Evolutionary conservation across 30 jellyfish, hydroid and myxozoan genomes (phyloP).

Genomic region (Turritopsis dohrnii): DNA sequence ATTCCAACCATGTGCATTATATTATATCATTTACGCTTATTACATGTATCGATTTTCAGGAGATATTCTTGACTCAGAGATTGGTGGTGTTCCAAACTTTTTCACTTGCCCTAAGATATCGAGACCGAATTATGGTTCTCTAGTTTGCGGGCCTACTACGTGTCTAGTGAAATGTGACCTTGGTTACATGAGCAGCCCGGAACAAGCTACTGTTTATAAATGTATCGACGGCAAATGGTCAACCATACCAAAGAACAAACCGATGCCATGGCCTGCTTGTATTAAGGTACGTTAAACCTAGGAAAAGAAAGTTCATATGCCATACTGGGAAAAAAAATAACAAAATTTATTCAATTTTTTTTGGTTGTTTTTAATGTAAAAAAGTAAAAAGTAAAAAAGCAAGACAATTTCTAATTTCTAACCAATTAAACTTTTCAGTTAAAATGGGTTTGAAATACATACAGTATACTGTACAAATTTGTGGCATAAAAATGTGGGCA

Average conservation of each 20-base stretch:
- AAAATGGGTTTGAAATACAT: too few species aligned
- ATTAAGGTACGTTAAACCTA: neutral
- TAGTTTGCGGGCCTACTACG: neutral
- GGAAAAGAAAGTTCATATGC: neutral
- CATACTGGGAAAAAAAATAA: too few species aligned
- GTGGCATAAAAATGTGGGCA: too few species aligned
- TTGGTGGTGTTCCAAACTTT: neutral
- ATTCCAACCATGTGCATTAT: too few species aligned
- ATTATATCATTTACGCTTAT: neutral
- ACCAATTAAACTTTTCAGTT: too few species aligned
- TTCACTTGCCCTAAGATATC: neutral
- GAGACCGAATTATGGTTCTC: neutral
- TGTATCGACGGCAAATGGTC: constrained; percentile 1
- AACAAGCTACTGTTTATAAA: constrained; percentile 4
- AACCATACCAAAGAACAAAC: constrained; percentile 15
- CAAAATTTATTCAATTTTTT: neutral
- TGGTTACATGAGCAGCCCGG: neutral
- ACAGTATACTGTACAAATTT: too few species aligned
- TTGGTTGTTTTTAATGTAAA: neutral
- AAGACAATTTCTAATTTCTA: too few species aligned
- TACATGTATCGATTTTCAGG: neutral
- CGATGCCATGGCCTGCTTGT: constrained; percentile 21
- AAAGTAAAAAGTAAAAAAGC: too few species aligned
- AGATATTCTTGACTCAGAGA: neutral
- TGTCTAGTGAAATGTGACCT: constrained; percentile 14